Base-by-base conservation (phyloP, 1,140 invertebrate species). In the Drosophila bipectinata region DNA sequence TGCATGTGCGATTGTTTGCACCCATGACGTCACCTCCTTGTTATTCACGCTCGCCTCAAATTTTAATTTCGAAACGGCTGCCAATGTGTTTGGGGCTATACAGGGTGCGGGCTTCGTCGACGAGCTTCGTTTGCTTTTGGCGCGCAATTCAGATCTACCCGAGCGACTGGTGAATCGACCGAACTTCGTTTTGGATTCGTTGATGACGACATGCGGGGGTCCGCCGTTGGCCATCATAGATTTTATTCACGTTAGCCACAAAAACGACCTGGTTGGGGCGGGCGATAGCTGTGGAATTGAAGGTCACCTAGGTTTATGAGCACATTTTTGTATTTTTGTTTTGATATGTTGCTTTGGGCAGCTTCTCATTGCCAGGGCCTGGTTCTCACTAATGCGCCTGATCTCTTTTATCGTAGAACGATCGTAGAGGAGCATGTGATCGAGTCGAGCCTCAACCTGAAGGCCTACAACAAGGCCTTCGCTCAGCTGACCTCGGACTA, bases 381-480 rank as follows among this genome's bases (percentile, higher is more conserved):
- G 9, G 32, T 53, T 54, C 18, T 71, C 28, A 67, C 9, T 39
- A 6, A 58, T 39, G 32, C 32, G 47, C 63, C 77, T 34, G 24
- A 14, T 37, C 48, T 44, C 18, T 45, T 58, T 15, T 49, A 79
- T 88, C 21, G 7, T 59, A 91, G 90, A 73, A 91, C 90, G 26
- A 91, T 91, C 64, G 45, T 91, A 18, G 90, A 91, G 68, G 90
- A 91, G 56, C 79, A 75, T 47, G 72, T 84, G 39, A 63, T 77
- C 10, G 77, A 79, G 44, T 79, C 82, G 4, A 75, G 51, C 28
- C 64, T 52, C 32, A 60, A 47, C 32, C 78, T 73, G 41, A 71
- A 72, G 47, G 62, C 67, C 9, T 71, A 75, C 9, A 59, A 61
- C 45, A 87, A 89, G 58, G 61, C 63, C 14, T 68, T 77, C 5